Conservation (phyloP, 2,797 vertebrate genomes). For the Ctenosaura bakeri region DNA sequence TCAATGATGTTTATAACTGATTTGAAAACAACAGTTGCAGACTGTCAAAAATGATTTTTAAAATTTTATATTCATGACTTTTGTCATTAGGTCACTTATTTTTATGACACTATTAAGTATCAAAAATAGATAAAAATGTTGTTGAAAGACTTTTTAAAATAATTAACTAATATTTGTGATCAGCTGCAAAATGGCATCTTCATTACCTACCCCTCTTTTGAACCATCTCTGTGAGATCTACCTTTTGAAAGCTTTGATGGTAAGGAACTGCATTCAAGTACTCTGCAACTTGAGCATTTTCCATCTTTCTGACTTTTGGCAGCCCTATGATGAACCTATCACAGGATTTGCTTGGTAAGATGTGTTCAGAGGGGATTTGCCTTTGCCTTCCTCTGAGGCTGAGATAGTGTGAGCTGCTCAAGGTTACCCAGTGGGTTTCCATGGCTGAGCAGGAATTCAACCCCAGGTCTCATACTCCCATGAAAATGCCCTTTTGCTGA, state of each 20-base stretch:
- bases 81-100: conserved; percentile 41
- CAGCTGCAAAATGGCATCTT: conserved; percentile 23
- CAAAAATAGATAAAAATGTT: conserved; percentile 10
- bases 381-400: too few relatives aligned
- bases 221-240: background rate
- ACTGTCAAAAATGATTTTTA: conserved; percentile 38
- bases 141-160: background rate
- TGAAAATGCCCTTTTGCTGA: background rate
- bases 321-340: too few relatives aligned
- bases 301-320: too few relatives aligned
- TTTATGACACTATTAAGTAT: conserved; percentile 25
- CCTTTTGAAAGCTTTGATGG: background rate
- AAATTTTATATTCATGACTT: background rate
- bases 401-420: too few relatives aligned
- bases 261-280: background rate
- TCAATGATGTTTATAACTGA: background rate
- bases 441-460: too few relatives aligned
- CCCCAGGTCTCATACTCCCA: too few relatives aligned
- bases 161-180: conserved; percentile 43
- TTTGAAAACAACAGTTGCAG: background rate
- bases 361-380: too few relatives aligned
- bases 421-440: too few relatives aligned
- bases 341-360: too few relatives aligned
- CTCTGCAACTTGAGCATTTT: background rate
- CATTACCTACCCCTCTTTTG: background rate